Conservation (phyloP, 2,797 vertebrate species). For the Oryzias dopingdopingensis region DNA sequence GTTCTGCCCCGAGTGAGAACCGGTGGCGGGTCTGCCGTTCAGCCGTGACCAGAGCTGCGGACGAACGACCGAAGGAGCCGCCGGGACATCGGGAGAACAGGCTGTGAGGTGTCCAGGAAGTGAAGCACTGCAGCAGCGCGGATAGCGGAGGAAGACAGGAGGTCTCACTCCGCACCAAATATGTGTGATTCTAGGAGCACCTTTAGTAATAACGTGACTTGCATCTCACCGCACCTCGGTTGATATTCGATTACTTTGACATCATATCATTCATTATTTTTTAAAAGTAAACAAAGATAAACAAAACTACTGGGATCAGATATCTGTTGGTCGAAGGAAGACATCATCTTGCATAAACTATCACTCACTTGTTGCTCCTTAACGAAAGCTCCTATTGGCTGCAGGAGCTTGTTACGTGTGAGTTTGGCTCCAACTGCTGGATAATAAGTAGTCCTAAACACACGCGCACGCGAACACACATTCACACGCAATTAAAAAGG, state of each 20-base stretch:
- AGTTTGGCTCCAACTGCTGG: constrained; percentile 25
- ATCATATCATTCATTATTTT: too few relatives aligned
- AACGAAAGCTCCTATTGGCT: constrained; percentile 36
- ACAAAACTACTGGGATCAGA: too few relatives aligned
- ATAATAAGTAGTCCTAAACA: too few relatives aligned
- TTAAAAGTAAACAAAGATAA: background rate
- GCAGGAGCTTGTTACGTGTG: constrained; percentile 18
- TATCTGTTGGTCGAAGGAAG: constrained; percentile 24
- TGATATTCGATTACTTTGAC: too few relatives aligned
- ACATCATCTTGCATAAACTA: constrained; percentile 21
- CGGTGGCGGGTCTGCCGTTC: background rate
- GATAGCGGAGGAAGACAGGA: background rate
- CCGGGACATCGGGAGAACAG: constrained; percentile 12
- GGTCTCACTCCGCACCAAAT: constrained; percentile 10
- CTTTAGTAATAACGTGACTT: too few relatives aligned
- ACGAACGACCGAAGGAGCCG: background rate
- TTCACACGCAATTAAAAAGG: too few relatives aligned
- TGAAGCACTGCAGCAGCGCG: constrained; percentile 10
- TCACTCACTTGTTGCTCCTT: constrained; percentile 39
- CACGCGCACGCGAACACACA: too few relatives aligned
- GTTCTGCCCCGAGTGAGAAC: background rate
- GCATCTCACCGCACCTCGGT: too few relatives aligned
- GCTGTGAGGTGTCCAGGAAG: constrained; percentile 24
- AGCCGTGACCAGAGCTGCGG: background rate
- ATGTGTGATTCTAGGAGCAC: background rate